These are phyloP conservation scores for Halictus quadricinctus DNA, from an alignment of 2,888 invertebrate genomes.

Conservation along the genomic window DNA sequence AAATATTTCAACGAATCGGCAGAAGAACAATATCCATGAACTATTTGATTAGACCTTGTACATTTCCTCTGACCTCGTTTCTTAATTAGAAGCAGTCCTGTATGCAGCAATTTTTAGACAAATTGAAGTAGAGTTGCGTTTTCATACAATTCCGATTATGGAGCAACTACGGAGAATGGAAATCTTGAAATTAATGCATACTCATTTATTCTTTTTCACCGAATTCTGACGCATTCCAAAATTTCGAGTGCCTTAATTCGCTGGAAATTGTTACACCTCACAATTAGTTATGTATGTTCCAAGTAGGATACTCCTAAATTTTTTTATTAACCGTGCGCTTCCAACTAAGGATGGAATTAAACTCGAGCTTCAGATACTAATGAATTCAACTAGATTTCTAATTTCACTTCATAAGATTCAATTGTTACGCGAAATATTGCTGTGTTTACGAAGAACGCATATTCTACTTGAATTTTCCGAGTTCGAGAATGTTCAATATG, in stretches of 20 bases:
- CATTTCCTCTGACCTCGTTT: not conserved
- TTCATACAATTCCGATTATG: not conserved
- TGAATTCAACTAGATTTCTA: no score
- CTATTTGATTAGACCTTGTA: no score
- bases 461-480: no score
- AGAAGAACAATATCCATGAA: not conserved
- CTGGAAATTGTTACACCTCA: not conserved
- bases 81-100: not conserved
- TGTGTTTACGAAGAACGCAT: no score
- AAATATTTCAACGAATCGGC: not conserved
- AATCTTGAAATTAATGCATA: not conserved
- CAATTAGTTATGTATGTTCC: not conserved
- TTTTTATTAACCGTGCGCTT: no score
- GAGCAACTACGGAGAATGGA: not conserved
- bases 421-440: no score
- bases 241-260: not conserved
- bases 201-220: not conserved
- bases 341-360: no score
- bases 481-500: no score
- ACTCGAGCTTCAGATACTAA: no score
- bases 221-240: not conserved
- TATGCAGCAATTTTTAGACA: not conserved
- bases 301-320: no score
- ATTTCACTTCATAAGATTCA: no score
- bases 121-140: not conserved